phyloP scores from a whole-genome alignment of 2,888 invertebrate genomes.

The Xestia c-nigrum region DNA sequence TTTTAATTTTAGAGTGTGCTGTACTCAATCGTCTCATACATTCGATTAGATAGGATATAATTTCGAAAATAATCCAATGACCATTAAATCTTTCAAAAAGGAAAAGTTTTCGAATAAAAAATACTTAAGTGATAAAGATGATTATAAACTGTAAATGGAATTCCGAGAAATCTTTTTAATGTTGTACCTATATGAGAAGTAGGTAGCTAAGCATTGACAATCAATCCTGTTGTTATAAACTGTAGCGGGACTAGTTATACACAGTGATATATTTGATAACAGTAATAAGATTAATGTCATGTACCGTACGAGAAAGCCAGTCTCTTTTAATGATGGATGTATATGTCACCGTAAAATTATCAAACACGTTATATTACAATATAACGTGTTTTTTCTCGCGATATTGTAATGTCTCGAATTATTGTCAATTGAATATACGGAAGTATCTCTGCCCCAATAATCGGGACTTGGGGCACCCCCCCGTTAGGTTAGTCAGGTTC shows the following conservation, averaged over 20 bases:
- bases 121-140: too few species aligned
- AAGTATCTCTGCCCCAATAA: too few species aligned
- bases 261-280: conserved; percentile 46
- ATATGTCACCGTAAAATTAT: too few species aligned
- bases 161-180: conserved; percentile 6
- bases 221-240: conserved; percentile 3
- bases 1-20: neutral
- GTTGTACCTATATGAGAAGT: neutral
- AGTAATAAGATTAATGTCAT: conserved; percentile 36
- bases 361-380: too few species aligned
- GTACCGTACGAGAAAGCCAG: neutral
- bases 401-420: too few species aligned
- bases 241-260: conserved; percentile 12
- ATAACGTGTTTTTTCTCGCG: too few species aligned
- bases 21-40: neutral
- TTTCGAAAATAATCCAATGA: neutral
- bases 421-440: too few species aligned
- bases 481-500: too few species aligned
- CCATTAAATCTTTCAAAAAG: neutral
- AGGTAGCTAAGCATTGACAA: neutral
- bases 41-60: neutral
- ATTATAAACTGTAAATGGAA: conserved; percentile 1
- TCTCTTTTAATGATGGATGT: conserved; percentile 11
- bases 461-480: too few species aligned
- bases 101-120: too few species aligned